Evolutionary conservation across 2,113 vertebrate species (phyloP), one percentile per base, ranked within the genome.

Genomic region (Planiliza haematocheilus): DNA sequence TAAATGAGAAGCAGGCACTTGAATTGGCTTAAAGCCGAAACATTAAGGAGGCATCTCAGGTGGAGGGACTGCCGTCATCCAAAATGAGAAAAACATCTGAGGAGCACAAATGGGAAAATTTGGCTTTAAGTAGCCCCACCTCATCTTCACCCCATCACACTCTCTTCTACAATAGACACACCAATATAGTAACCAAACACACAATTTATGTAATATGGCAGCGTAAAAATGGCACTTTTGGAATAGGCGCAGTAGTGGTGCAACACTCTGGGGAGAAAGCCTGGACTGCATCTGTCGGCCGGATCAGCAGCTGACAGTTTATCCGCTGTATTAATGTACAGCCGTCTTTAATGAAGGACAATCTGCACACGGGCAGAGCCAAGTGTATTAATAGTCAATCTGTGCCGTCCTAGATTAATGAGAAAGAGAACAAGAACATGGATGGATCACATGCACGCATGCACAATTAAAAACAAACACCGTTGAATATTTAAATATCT

Each of bases 351-450:
- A 83, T 9, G 30, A 16, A 68, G 42, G 12, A 72, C 49, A 63
- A 38, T 38, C 7, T 46, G 67, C 52, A 64, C 52, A 49, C 37
- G 30, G 20, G 41, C 34, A 45, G 58, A 46, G 20, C 13, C 50
- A 30, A 45, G 39, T 64, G 24, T 41, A 75, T 86, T 74, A 71
- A 72, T 73, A 52, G 2, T 41, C 50, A n/a, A 61, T 56, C 74
- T 55, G 62, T 76, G 81, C 38, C 43, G 8, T 42, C 18, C 39
- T 8, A 16, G 42, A 61, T 37, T 48, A 70, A 62, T 37, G 37
- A 53, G 18, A 58, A 63, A 9, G 16, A 68, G 77, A 82, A 89
- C 84, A 84, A 65, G 82, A 88, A 87, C 84, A 89, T 68, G 10
- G 67, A 36, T 0, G 1, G 53, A 63, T 77, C 79, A 73, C 65